Base-by-base conservation (phyloP, 30 jellyfish, hydroid and myxozoan species). In the Cassiopea xamachana region DNA sequence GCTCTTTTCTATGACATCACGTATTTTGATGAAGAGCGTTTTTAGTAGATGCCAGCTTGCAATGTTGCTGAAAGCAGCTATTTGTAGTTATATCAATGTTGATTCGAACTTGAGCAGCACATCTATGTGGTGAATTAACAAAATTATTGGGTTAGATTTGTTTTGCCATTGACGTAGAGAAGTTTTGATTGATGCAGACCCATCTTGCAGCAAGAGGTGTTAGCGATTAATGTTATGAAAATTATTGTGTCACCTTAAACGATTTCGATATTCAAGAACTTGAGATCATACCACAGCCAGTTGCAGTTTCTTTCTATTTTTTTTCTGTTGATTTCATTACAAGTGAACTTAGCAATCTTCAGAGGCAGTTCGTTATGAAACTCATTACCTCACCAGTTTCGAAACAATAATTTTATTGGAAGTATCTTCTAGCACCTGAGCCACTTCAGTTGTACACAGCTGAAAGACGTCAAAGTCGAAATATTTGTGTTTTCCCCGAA, bases 91-190 rank as follows among this genome's bases (percentile, higher is more conserved):
- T 60, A 69, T 73, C 73, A 82, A 27, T 27, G 81, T 61, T 82
- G 90, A 67, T 82, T 82, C 82, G 5, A 50, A 15, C 73, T 44
- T 82, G 90, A 49, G 44, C 69, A 82, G 90, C 90, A 67, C 70
- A 15, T 69, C 70, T 39, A 82, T 69, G 75, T 69, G 48, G 82
- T 64, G 90, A 67, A 82, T 82, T 82, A 46, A 46, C 80, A 64
- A 48, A 79, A 62, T 46, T 18, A 82, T 82, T 82, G 90, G 90
- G 90, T 82, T 82, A 82, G 82, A 43, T 67, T 62, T 82, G 90
- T 82, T 78, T 78, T 49, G 72, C 75, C 86, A 82, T 43, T 82
- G 58, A 18, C 75, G 17, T 48, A 60, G 75, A 19, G 45, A 19
- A 78, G 16, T 78, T 78, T 48, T 78, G 60, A 78, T 78, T 51